Conservation (phyloP, 2,888 invertebrate genomes). For the Blera fallax region DNA sequence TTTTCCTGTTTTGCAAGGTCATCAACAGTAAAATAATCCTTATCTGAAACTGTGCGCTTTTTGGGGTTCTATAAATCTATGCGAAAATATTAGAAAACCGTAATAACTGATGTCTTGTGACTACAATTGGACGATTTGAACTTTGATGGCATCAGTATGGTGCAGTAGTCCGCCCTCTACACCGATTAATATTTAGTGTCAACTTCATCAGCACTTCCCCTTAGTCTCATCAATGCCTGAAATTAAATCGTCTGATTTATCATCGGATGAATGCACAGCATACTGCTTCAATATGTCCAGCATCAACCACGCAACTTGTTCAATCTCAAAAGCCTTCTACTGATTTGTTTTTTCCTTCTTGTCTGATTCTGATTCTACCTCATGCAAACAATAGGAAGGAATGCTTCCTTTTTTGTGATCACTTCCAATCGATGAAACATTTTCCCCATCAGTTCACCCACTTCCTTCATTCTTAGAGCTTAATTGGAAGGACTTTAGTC, state of each 20-base stretch:
- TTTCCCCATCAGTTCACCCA: neutral
- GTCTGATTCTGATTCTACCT: neutral
- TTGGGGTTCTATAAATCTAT: no score
- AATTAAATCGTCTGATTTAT: neutral
- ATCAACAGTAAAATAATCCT: no score
- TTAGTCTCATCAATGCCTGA: neutral
- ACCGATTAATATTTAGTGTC: no score
- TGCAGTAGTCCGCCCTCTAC: no score
- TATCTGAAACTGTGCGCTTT: no score
- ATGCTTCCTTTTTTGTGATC: neutral
- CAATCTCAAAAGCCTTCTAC: slow-evolving; percentile 11
- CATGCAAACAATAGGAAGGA: slow-evolving; percentile 4
- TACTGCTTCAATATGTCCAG: neutral
- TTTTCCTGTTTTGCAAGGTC: no score
- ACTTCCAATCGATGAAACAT: slow-evolving; percentile 6
- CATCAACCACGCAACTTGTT: slow-evolving; percentile 1
- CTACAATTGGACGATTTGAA: no score
- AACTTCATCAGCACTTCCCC: neutral
- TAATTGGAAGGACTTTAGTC: slow-evolving; percentile 40
- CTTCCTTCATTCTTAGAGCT: neutral
- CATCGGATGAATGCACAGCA: neutral
- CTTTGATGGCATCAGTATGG: no score
- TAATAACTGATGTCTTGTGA: no score
- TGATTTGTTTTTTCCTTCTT: neutral
- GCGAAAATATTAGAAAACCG: no score